phyloP scores from a whole-genome alignment of 2,113 vertebrate species.

The Myrmophylax atrothorax region DNA sequence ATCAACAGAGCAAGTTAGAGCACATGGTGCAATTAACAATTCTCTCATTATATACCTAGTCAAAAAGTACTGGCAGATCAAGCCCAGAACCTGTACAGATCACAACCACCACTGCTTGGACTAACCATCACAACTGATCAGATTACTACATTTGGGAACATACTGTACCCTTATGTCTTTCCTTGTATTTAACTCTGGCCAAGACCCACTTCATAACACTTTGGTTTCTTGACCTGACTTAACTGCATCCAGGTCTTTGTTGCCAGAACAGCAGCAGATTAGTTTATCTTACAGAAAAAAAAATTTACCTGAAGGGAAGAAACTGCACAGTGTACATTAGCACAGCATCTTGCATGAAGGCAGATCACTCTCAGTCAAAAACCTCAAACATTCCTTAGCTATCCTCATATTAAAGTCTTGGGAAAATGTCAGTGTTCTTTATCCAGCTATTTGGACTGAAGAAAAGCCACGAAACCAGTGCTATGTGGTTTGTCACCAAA shows the following conservation, averaged over 20 bases:
- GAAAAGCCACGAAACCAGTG: not conserved
- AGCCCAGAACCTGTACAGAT: not conserved
- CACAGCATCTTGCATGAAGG: not conserved
- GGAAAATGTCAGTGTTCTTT: not conserved
- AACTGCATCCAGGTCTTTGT: not conserved
- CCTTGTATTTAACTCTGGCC: not conserved
- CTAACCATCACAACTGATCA: not conserved
- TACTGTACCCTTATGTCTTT: not conserved
- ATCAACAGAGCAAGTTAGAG: not conserved
- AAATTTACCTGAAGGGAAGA: not conserved
- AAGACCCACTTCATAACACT: not conserved
- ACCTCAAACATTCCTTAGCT: not conserved
- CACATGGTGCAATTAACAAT: rapidly evolving
- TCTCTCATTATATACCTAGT: not conserved
- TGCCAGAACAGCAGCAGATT: not conserved
- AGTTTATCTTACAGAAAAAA: not conserved
- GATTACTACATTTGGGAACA: not conserved
- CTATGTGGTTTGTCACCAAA: not conserved
- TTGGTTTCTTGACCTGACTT: not conserved
- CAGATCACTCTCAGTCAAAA: not conserved
- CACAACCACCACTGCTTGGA: not conserved
- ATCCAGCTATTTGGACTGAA: not conserved
- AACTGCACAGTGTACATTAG: not conserved
- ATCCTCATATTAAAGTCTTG: not conserved
- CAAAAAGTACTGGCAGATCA: not conserved